Conservation (phyloP, 2,888 invertebrate species). For the Cephus nigrinus region DNA sequence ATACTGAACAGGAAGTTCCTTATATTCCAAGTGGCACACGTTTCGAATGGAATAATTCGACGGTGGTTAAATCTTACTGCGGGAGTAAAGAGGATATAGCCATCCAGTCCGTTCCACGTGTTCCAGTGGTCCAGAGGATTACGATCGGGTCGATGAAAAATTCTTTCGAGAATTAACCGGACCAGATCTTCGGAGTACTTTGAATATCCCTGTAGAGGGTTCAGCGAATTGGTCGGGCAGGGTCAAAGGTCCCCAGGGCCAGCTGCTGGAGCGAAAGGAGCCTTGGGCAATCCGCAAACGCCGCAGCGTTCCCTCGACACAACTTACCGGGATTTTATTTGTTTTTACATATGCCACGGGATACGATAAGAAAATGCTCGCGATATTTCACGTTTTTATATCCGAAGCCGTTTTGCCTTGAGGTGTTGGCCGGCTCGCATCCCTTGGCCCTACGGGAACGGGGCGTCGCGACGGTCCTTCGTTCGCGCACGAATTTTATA, state of each 20-base stretch:
- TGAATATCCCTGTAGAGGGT: background rate
- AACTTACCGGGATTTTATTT: constrained; percentile 60
- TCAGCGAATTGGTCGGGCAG: background rate
- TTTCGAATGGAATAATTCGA: background rate
- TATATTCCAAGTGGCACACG: constrained; percentile 1
- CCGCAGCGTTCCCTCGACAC: constrained; percentile 50
- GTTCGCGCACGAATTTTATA: constrained; percentile 48
- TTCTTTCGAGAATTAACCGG: background rate
- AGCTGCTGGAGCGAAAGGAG: constrained; percentile 11
- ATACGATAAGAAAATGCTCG: constrained; percentile 58
- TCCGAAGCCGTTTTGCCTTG: constrained; percentile 50
- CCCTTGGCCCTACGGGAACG: constrained; percentile 21
- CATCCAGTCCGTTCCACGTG: background rate
- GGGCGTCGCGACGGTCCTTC: constrained; percentile 3
- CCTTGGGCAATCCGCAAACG: constrained; percentile 40
- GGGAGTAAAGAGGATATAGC: background rate
- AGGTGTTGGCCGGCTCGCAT: constrained; percentile 56
- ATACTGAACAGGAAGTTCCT: constrained; percentile 31
- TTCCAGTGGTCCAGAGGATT: background rate
- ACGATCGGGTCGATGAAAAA: background rate
- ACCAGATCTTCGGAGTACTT: background rate
- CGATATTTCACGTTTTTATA: constrained; percentile 63
- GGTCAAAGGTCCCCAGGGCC: background rate
- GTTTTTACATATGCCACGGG: constrained; percentile 55
- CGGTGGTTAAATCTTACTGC: background rate